Evolutionary conservation across 2,113 vertebrate genomes (phyloP).

Genomic region (Phalacrocorax aristotelis): DNA sequence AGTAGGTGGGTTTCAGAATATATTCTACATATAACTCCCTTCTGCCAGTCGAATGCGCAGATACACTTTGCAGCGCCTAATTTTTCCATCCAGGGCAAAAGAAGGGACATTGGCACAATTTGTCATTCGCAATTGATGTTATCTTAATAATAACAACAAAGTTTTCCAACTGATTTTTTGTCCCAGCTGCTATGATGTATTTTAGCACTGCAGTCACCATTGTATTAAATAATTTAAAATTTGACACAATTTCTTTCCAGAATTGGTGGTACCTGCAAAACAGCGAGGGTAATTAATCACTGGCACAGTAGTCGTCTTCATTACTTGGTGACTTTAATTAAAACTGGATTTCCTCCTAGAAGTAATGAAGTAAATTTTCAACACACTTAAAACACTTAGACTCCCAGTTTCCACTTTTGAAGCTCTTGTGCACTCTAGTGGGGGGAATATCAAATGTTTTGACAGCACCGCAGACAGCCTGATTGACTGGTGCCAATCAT

Average conservation of each 20-base stretch:
- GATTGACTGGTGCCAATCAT: neutral
- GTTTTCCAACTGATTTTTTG: neutral
- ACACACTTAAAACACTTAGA: neutral
- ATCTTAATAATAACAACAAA: neutral
- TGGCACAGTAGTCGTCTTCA: neutral
- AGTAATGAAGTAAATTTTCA: neutral
- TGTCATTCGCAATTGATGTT: neutral
- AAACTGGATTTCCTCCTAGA: neutral
- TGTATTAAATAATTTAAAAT: neutral
- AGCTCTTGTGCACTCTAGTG: neutral
- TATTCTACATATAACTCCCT: neutral
- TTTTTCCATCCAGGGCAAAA: neutral
- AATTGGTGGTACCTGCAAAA: neutral
- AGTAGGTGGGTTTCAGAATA: neutral
- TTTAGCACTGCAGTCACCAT: neutral
- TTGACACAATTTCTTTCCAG: neutral
- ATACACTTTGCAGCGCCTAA: neutral
- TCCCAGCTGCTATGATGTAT: neutral
- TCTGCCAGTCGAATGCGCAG: neutral
- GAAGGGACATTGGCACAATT: neutral
- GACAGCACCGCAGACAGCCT: neutral
- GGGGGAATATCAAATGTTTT: neutral
- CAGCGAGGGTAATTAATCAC: neutral
- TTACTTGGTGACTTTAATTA: neutral
- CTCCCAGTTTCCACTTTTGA: neutral